Evolutionary conservation across 2,888 invertebrate species (phyloP).

Genomic region (Drosophila fungiperda): DNA sequence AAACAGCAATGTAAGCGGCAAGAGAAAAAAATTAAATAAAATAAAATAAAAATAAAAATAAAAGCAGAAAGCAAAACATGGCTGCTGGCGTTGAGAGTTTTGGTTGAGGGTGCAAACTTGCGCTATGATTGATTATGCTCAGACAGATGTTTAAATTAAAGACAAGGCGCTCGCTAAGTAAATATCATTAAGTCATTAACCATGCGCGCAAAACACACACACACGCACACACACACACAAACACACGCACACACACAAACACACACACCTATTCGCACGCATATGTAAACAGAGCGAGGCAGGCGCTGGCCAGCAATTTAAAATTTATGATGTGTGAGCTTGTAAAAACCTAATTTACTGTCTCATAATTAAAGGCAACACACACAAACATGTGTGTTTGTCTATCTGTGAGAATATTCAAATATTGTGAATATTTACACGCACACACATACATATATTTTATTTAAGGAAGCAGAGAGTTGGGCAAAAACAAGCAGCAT

Average conservation of each 20-base stretch:
- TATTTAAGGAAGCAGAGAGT: background rate
- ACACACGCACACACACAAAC: conserved; percentile 14
- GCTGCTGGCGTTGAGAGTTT: conserved; percentile 58
- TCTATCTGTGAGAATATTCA: conserved; percentile 21
- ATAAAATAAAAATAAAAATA: background rate
- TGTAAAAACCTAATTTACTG: conserved; percentile 83
- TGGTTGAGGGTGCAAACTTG: conserved; percentile 57
- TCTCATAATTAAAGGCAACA: conserved; percentile 79
- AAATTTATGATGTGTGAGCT: conserved; percentile 79
- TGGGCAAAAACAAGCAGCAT: conserved; percentile 9
- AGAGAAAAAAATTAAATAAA: conserved; percentile 18
- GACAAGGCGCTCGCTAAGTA: conserved; percentile 59
- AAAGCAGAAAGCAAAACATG: conserved; percentile 40
- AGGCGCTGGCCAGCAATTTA: conserved; percentile 62
- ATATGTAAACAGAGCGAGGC: conserved; percentile 1
- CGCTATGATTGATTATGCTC: conserved; percentile 75
- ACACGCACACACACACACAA: conserved; percentile 4
- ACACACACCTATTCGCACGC: conserved; percentile 1
- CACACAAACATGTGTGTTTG: conserved; percentile 14
- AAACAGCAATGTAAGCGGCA: conserved; percentile 29
- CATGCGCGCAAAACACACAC: conserved; percentile 29
- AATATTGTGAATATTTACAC: conserved; percentile 46
- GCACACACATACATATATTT: conserved; percentile 18
- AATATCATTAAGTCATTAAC: conserved; percentile 76
- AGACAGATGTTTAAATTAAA: conserved; percentile 78